Conservation (phyloP, 2,888 invertebrate species). For the Amiota mariae region DNA sequence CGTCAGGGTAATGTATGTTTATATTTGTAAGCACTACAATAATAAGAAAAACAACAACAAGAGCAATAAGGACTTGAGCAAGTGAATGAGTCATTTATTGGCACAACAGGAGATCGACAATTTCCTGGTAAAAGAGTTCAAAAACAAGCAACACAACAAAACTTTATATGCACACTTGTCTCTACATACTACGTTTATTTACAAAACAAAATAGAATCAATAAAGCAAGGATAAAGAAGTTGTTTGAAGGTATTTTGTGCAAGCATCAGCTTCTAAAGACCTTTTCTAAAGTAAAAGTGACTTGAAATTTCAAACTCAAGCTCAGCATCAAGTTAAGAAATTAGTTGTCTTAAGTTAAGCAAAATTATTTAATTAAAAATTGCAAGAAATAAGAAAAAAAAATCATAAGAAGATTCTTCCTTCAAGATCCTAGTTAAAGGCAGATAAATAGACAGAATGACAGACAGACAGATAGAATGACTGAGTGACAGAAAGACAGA, state of each 20-base stretch:
- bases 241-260: neutral
- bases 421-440: too few species aligned
- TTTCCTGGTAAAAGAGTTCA: constrained; percentile 6
- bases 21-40: neutral
- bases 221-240: neutral
- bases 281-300: too few species aligned
- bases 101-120: constrained; percentile 24
- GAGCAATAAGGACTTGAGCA: neutral
- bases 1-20: neutral
- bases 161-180: neutral
- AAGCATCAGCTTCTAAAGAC: too few species aligned
- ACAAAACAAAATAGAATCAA: neutral
- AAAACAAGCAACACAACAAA: neutral
- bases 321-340: neutral
- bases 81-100: constrained; percentile 17
- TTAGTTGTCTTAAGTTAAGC: constrained; percentile 5
- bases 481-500: neutral
- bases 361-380: constrained; percentile 17
- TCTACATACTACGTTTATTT: neutral
- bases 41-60: neutral
- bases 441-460: too few species aligned
- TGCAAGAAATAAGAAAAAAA: neutral
- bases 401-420: too few species aligned
- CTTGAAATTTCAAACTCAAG: too few species aligned
- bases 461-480: neutral